Evolutionary conservation across 2,113 vertebrate species (phyloP).

Genomic region (Scytalopus superciliaris): DNA sequence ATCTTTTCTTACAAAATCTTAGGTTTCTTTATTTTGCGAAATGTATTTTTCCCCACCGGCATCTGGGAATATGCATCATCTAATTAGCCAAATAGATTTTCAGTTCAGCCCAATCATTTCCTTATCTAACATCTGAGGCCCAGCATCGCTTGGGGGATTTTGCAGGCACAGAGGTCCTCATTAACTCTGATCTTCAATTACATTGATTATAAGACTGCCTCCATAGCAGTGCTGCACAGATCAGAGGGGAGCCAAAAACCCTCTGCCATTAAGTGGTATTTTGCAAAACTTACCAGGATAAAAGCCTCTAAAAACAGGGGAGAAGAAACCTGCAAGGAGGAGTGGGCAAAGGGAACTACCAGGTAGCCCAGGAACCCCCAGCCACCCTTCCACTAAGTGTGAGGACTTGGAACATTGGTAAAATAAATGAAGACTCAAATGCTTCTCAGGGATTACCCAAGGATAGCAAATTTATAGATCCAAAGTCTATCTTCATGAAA

Average conservation of each 20-base stretch:
- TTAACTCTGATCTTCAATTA: slow-evolving; percentile 84
- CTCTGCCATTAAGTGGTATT: slow-evolving; percentile 47
- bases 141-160: slow-evolving; percentile 65
- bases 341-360: not conserved
- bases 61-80: slow-evolving; percentile 78
- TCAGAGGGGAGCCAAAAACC: slow-evolving; percentile 55
- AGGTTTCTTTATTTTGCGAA: slow-evolving; percentile 69
- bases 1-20: slow-evolving; percentile 64
- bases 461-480: not conserved
- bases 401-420: fast-evolving
- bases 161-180: slow-evolving; percentile 74
- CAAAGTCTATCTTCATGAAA: not conserved
- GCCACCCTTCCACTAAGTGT: not conserved
- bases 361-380: not conserved
- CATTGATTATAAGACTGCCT: slow-evolving; percentile 78
- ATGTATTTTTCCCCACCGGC: slow-evolving; percentile 45
- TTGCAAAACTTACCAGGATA: slow-evolving; percentile 46
- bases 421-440: not conserved
- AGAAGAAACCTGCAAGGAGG: not conserved
- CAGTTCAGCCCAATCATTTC: slow-evolving; percentile 81
- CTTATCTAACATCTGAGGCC: slow-evolving; percentile 79
- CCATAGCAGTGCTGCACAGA: slow-evolving; percentile 65
- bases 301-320: not conserved
- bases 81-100: slow-evolving; percentile 85
- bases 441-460: not conserved